phyloP scores from a whole-genome alignment of 2,888 invertebrate species.

The Metopia argyrocephala region DNA sequence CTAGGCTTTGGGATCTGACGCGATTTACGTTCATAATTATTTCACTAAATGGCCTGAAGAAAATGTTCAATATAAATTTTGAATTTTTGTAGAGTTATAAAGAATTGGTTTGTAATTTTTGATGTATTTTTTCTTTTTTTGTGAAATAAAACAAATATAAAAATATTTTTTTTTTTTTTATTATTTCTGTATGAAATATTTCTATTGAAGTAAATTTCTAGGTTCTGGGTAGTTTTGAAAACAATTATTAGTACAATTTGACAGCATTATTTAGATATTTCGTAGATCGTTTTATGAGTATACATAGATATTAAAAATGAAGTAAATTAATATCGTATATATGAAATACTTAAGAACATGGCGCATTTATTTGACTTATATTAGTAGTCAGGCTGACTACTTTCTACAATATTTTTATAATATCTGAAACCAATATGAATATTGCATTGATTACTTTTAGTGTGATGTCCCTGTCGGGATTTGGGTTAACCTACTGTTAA shows the following conservation, averaged over 20 bases:
- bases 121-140: constrained; percentile 14
- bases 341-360: no score
- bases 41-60: constrained; percentile 12
- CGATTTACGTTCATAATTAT: constrained; percentile 22
- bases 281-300: not conserved
- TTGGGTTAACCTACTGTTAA: no score
- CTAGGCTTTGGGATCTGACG: constrained; percentile 31
- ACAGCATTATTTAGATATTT: not conserved
- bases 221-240: not conserved
- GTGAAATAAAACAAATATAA: constrained; percentile 12
- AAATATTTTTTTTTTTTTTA: constrained; percentile 9
- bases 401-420: no score
- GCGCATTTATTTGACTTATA: no score
- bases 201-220: constrained; percentile 42
- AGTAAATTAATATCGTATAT: no score
- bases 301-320: no score
- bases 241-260: not conserved
- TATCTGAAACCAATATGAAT: no score
- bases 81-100: constrained; percentile 30
- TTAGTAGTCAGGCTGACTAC: no score
- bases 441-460: no score
- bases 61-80: constrained; percentile 18
- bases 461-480: no score
- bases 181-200: not conserved
- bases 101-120: not conserved